Evolutionary conservation across 2,113 vertebrate genomes (phyloP).

Genomic region (Rhea americana): DNA sequence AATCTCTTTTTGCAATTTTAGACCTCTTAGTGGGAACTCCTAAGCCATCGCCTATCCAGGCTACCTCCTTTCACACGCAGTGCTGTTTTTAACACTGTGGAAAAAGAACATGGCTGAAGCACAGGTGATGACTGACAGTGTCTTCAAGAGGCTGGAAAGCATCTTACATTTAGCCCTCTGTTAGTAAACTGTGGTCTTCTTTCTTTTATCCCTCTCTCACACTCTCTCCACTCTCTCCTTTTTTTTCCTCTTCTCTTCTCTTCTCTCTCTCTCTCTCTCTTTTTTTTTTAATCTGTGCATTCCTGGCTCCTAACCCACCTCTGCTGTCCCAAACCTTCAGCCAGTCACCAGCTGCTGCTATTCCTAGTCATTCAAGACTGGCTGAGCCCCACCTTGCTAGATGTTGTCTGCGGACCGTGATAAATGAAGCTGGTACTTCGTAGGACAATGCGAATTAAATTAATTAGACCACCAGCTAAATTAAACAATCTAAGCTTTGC

Average conservation of each 20-base stretch:
- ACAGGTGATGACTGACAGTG: neutral
- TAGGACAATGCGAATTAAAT: slow-evolving; percentile 26
- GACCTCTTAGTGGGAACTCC: neutral
- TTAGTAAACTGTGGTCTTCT: neutral
- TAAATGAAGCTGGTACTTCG: neutral
- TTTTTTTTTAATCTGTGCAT: neutral
- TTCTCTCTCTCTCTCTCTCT: too few relatives aligned
- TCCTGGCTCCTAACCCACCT: neutral
- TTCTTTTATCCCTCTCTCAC: neutral
- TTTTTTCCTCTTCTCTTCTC: too few relatives aligned
- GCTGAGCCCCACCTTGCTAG: slow-evolving; percentile 12
- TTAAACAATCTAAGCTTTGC: neutral
- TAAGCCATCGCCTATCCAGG: neutral
- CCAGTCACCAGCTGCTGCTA: slow-evolving; percentile 32
- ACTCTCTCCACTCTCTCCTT: too few relatives aligned
- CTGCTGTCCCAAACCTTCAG: neutral
- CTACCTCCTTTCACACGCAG: neutral
- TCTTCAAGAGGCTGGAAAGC: neutral
- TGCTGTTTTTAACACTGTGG: neutral
- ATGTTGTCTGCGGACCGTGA: slow-evolving; percentile 23
- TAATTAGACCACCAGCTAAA: slow-evolving; percentile 31
- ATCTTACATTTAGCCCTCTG: neutral
- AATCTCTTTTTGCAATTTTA: neutral
- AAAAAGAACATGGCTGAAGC: slow-evolving; percentile 15
- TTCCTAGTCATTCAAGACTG: slow-evolving; percentile 27